These are phyloP conservation scores for Phataginus tetradactyla DNA, from an alignment of 2,797 vertebrate genomes.

Conservation along the genomic window DNA sequence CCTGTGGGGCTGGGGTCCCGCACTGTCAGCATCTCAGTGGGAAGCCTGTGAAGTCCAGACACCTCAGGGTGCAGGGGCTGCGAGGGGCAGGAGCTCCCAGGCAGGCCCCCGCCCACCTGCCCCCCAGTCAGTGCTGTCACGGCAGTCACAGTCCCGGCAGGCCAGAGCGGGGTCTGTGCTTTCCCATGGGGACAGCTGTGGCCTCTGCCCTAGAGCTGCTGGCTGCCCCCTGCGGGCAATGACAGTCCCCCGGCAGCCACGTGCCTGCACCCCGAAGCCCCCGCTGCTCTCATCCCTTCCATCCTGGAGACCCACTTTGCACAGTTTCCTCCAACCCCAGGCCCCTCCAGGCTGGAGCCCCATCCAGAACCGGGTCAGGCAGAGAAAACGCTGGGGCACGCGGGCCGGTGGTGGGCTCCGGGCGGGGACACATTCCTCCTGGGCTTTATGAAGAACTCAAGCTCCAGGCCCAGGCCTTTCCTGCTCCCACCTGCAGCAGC, in stretches of 20 bases:
- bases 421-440: too few species aligned
- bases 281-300: background rate
- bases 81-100: background rate
- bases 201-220: background rate
- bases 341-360: background rate
- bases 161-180: background rate
- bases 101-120: too few species aligned
- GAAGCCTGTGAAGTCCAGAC: background rate
- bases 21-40: background rate
- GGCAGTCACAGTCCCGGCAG: rapidly evolving
- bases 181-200: background rate
- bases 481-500: too few species aligned
- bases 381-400: too few species aligned
- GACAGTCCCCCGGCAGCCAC: background rate
- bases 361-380: too few species aligned
- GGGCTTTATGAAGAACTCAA: too few species aligned
- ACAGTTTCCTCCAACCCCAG: background rate
- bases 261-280: background rate
- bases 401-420: too few species aligned
- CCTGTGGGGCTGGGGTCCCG: background rate
- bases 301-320: too few species aligned
- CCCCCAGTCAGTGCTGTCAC: too few species aligned
- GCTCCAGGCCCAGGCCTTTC: too few species aligned
- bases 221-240: rapidly evolving
- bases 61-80: background rate